Evolutionary conservation across 2,113 vertebrate genomes (phyloP), one percentile per base, ranked within the genome.

Genomic region (Aix galericulata): DNA sequence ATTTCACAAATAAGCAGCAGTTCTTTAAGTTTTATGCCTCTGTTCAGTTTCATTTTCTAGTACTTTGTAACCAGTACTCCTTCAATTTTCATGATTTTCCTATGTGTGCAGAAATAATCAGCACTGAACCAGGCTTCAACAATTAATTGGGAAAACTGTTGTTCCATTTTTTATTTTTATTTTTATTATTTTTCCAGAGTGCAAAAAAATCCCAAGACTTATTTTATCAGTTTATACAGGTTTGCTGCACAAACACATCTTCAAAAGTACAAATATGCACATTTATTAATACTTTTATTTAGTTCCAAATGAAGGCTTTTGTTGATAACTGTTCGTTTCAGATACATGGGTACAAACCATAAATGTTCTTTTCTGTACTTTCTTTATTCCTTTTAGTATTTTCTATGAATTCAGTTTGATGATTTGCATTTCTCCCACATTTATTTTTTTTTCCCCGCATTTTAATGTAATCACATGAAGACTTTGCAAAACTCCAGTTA

Each of bases 151-250:
- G 95, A 91, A 97, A 95, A 81, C 34, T 68, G 25, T 94, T 94
- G 11, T 92, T 89, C 26, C 40, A 40, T 69, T 81, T 74, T 64
- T 5, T 34, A 59, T 83, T 96, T 89, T 82, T 93, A 87, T 26
- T 71, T 64, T 5, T 32, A 11, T 40, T 40, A n/a, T 64, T 83
- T 96, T 91, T 8, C 12, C 48, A 91, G 72, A 82, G 34, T 80
- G 69, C 79, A 86, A 38, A 94, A 94, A 91, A 97, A 69, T 46
- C 40, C 25, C 42, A 86, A 95, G 64, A 63, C 59, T 76, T 95
- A 48, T 96, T 97, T 97, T 96, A 95, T 97, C 94, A 88, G 36
- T 91, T 96, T 97, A 73, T 92, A 95, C 62, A 96, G 84, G 56
- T 96, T 97, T 97, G 11, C 50, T 91, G 76, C 71, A 93, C 20